Conservation (phyloP, 2,113 vertebrate genomes). For the Todiramphus saurophagus region DNA sequence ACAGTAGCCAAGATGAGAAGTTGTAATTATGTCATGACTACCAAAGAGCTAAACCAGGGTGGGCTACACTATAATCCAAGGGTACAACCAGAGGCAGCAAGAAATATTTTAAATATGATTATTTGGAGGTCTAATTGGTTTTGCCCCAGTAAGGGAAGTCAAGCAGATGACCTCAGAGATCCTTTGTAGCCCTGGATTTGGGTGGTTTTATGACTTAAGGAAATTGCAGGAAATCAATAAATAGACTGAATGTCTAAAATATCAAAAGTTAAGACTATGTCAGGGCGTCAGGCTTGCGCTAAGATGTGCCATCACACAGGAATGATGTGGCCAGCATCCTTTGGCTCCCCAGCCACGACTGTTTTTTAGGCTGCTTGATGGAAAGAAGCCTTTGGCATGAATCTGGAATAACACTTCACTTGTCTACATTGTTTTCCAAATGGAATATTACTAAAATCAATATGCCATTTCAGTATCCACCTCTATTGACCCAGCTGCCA, state of each 20-base stretch:
- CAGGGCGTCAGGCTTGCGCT: neutral
- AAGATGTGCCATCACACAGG: neutral
- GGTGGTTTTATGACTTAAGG: neutral
- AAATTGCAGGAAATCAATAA: neutral
- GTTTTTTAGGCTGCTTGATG: neutral
- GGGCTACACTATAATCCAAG: neutral
- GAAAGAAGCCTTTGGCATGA: neutral
- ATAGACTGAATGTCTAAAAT: neutral
- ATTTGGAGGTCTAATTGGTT: neutral
- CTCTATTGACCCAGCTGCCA: neutral
- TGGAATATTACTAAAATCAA: neutral
- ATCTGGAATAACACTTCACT: neutral
- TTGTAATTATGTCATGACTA: neutral
- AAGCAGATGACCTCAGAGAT: neutral
- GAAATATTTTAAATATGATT: neutral
- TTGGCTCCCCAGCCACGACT: neutral
- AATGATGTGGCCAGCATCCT: neutral
- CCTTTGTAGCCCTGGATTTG: neutral
- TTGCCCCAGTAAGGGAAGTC: neutral
- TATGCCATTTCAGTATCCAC: neutral
- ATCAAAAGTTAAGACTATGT: rapidly evolving
- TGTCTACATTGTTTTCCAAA: neutral
- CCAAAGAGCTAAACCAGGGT: neutral
- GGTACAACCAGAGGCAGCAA: neutral
- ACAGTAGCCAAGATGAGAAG: neutral